phyloP scores from a whole-genome alignment of 2,797 vertebrate species.

The Delichon dasypus region DNA sequence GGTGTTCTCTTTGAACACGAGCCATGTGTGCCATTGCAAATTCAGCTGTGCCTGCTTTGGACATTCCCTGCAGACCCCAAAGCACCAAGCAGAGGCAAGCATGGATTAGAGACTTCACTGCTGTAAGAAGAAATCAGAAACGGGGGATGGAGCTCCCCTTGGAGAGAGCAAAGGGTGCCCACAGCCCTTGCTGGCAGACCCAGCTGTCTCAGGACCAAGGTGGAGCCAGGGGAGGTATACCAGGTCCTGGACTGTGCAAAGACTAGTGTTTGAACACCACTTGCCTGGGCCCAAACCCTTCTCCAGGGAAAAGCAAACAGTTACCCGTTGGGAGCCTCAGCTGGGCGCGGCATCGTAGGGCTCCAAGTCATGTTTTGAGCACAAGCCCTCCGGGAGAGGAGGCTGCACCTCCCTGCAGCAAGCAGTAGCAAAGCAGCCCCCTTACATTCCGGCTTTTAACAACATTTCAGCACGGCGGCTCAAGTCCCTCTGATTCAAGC shows the following conservation, averaged over 20 bases:
- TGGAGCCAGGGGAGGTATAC: not conserved
- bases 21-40: not conserved
- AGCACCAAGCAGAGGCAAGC: not conserved
- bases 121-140: not conserved
- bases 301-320: slow-evolving; percentile 48
- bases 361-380: not conserved
- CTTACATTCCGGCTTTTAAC: not conserved
- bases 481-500: not conserved
- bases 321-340: not conserved
- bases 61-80: not conserved
- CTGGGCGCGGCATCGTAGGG: not conserved
- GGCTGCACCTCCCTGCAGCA: not conserved
- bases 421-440: not conserved
- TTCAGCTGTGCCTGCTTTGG: not conserved
- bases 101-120: not conserved
- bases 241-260: not conserved
- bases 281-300: slow-evolving; percentile 3
- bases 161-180: accelerated
- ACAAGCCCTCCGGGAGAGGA: not conserved
- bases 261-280: slow-evolving; percentile 30
- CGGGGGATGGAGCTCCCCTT: not conserved
- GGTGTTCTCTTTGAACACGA: not conserved
- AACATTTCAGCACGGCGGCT: not conserved
- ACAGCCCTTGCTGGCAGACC: accelerated
- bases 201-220: not conserved